Conservation (phyloP, 92 coral and sea anemone species). For the Ricordea florida region DNA sequence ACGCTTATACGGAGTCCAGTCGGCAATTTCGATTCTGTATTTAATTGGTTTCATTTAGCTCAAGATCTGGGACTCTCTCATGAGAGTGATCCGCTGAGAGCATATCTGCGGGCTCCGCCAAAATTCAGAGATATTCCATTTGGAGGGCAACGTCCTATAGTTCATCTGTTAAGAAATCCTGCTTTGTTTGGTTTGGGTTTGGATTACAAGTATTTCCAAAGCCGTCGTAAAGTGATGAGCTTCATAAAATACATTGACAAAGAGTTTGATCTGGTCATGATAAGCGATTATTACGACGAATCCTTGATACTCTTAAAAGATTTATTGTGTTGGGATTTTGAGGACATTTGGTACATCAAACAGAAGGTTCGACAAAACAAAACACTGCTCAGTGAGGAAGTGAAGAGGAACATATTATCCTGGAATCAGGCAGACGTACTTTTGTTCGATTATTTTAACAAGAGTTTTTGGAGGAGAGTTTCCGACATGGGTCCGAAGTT, state of each 20-base stretch:
- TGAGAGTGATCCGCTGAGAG: conserved; percentile 14
- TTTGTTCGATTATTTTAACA: conserved; percentile 58
- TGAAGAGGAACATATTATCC: conserved; percentile 1
- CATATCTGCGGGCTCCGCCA: conserved; percentile 50
- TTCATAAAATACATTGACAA: conserved; percentile 17
- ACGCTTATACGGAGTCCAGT: conserved; percentile 65
- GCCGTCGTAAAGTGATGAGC: not conserved
- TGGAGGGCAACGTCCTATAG: conserved; percentile 20
- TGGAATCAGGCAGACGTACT: conserved; percentile 60
- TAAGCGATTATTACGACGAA: conserved; percentile 77
- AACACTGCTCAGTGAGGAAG: not conserved
- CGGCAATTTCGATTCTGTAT: conserved; percentile 57
- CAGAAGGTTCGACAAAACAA: conserved; percentile 29
- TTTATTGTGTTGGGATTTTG: conserved; percentile 59
- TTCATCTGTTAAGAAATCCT: conserved; percentile 57
- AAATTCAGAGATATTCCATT: not conserved
- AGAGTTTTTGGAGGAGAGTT: conserved; percentile 54
- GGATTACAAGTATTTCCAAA: not conserved
- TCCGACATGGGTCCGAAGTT: conserved; percentile 22
- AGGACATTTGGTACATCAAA: conserved; percentile 64
- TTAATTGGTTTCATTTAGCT: conserved; percentile 54
- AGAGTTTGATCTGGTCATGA: conserved; percentile 48
- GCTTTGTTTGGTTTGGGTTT: conserved; percentile 64
- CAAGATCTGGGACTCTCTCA: conserved; percentile 4
- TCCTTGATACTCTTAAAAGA: conserved; percentile 53